These are phyloP conservation scores for Drosophila pectinifera DNA, from an alignment of 1,140 invertebrate species.

Conservation along the genomic window DNA sequence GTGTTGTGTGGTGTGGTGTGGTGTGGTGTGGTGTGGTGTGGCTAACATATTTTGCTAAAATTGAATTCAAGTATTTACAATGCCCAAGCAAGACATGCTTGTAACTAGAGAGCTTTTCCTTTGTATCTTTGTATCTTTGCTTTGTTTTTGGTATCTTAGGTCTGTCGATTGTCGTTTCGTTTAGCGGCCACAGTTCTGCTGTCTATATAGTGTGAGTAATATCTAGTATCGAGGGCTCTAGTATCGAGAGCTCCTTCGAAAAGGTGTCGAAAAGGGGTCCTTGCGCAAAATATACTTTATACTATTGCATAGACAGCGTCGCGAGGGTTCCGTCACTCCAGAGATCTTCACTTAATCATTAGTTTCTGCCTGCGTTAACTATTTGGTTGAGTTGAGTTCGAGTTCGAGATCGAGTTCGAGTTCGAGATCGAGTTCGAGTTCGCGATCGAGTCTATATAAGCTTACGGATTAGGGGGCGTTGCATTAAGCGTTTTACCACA, in stretches of 20 bases:
- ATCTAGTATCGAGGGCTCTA: neutral
- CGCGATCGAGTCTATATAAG: conserved; percentile 22
- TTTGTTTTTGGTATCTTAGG: conserved; percentile 29
- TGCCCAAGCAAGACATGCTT: conserved; percentile 27
- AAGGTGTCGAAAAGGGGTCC: conserved; percentile 1
- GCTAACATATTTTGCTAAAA: conserved; percentile 39
- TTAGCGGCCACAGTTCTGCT: conserved; percentile 36
- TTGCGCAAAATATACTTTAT: conserved; percentile 6
- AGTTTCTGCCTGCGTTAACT: conserved; percentile 27
- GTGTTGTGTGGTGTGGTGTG: conserved; percentile 9
- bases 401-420: no score
- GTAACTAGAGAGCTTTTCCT: conserved; percentile 9
- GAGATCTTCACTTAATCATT: conserved; percentile 5
- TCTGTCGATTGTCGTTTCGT: conserved; percentile 55
- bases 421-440: conserved; percentile 7
- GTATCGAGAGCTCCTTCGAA: neutral
- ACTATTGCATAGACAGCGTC: neutral
- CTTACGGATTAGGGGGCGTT: conserved; percentile 26
- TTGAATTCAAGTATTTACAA: conserved; percentile 36
- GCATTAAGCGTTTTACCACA: conserved; percentile 1
- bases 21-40: conserved; percentile 5
- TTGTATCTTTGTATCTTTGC: neutral
- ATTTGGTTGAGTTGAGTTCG: conserved; percentile 13
- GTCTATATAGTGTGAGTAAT: conserved; percentile 7
- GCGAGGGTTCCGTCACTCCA: neutral